Base-by-base conservation (phyloP, 2,888 invertebrate species). In the Erebia palarica region DNA sequence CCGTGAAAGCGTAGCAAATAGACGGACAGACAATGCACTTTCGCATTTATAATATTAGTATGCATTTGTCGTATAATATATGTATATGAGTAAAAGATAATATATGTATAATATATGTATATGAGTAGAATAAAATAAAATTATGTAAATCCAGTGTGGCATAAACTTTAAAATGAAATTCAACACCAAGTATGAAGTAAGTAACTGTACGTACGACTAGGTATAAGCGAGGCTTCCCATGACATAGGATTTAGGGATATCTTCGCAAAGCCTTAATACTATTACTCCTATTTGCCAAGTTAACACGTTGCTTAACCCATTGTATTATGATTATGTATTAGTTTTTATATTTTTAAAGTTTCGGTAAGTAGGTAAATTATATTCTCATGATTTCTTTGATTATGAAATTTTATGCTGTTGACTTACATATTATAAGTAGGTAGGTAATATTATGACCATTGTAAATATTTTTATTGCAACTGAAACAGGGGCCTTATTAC, bases 211-310 rank as follows among this genome's bases (percentile, higher is more conserved):
- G 47, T 69, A 27, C 3, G 21, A 21, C 0, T 27, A 58, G 66
- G 69, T 57, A 58, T 42, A 18, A 44, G 51, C 51, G 53, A 53
- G 74, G 74, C 74, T 74, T 74, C 72, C 58, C 70, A 66, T 70
- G 57, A 21, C 51, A 66, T 58, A 63, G 61, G 65, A 65, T 69
- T 70, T 72, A 72, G 70, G 72, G 67, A 72, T 70, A 72, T 73
- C 69, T 67, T 21, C 42, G 66, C 57, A 70, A 70, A 74, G 63
- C 72, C 70, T 70, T 68, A 68, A 74, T 44, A 44, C 68, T 65
- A 67, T 70, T 70, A 68, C 57, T 53, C 11, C 18, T 61, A 63
- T 36, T 66, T 59, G 55, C 57, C 51, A 63, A 42, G 63, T 59
- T 53, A 53, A 53, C 44, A 7, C 49, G 11, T 64, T 61, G 61